A percentile compares a stretch with the other conserved stretches of the same genome.
phyloP scores from a whole-genome alignment of 2,888 invertebrate species.

The Hydroisotoma schaefferi region DNA sequence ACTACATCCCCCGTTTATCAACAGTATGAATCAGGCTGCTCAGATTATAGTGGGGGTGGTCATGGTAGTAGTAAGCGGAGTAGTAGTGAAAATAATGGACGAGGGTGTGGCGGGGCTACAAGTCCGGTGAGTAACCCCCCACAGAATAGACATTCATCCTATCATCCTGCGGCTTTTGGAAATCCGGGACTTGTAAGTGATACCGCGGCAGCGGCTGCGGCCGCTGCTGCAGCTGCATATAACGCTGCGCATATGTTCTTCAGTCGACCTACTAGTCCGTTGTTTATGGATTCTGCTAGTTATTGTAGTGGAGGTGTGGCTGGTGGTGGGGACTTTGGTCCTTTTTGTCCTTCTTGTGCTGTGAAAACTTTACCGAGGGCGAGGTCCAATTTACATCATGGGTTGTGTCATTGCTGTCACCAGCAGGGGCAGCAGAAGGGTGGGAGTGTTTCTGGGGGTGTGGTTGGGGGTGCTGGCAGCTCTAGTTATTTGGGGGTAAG shows the following conservation, averaged over 20 bases:
- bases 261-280: slow-evolving; percentile 45
- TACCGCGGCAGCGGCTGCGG: slow-evolving; percentile 32
- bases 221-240: slow-evolving; percentile 36
- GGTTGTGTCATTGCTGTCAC: slow-evolving; percentile 43
- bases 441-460: background rate
- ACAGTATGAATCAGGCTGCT: no score
- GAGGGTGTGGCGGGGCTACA: background rate
- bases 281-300: slow-evolving; percentile 29
- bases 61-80: background rate
- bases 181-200: slow-evolving; percentile 20
- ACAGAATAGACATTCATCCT: slow-evolving; percentile 47
- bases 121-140: slow-evolving; percentile 12
- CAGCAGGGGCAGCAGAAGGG: slow-evolving; percentile 16
- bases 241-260: slow-evolving; percentile 39
- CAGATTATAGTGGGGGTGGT: slow-evolving; percentile 8
- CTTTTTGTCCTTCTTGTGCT: slow-evolving; percentile 32
- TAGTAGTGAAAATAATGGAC: background rate
- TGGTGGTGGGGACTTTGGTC: slow-evolving; percentile 14
- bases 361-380: slow-evolving; percentile 46
- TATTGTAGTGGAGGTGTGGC: slow-evolving; percentile 35
- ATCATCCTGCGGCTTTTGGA: slow-evolving; percentile 40
- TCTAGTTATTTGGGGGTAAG: slow-evolving; percentile 5
- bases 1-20: slow-evolving; percentile 25
- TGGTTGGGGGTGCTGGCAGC: background rate
- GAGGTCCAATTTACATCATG: slow-evolving; percentile 30